phyloP scores from a whole-genome alignment of 2,888 invertebrate genomes.

The Escarpia spicata region DNA sequence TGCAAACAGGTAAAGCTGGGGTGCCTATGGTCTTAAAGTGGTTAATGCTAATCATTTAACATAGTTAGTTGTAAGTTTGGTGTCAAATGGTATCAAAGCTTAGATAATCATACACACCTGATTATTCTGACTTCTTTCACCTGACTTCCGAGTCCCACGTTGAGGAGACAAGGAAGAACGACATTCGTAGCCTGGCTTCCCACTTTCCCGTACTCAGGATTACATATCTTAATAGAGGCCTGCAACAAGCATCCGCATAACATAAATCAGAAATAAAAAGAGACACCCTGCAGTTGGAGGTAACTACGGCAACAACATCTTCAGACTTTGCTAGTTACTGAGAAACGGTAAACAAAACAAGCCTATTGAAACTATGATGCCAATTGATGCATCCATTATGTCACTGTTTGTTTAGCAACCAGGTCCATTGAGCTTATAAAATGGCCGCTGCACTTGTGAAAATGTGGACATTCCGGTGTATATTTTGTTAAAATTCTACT shows the following conservation, averaged over 20 bases:
- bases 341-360: background rate
- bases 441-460: no score
- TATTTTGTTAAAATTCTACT: no score
- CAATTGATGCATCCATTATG: background rate
- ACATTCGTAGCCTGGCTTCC: conserved; percentile 59
- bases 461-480: no score
- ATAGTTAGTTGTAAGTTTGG: no score
- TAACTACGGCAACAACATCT: background rate
- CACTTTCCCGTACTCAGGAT: conserved; percentile 59
- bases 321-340: background rate
- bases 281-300: background rate
- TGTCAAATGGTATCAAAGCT: no score
- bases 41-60: background rate
- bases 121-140: conserved; percentile 83
- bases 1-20: no score
- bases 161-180: conserved; percentile 82
- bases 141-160: conserved; percentile 81
- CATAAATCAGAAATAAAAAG: conserved; percentile 3
- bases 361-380: background rate
- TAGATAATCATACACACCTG: conserved; percentile 68
- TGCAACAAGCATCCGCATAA: conserved; percentile 34
- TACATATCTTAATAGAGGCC: conserved; percentile 64
- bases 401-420: background rate
- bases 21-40: background rate
- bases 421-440: no score